Evolutionary conservation across 23 tunicate species (phyloP).

Genomic region (Clavelina lepadiformis): DNA sequence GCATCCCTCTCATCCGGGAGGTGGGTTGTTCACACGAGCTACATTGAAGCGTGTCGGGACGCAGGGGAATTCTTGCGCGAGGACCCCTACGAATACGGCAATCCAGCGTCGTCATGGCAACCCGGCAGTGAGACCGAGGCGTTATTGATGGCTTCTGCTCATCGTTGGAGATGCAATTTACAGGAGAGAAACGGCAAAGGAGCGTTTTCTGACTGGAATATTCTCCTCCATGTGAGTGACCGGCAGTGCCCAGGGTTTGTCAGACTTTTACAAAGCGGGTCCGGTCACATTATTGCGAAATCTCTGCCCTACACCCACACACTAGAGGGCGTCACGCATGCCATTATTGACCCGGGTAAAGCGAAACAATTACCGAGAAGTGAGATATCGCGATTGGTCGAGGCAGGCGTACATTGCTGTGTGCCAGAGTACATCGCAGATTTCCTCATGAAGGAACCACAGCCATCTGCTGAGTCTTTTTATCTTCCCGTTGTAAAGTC

Average conservation of each 20-base stretch:
- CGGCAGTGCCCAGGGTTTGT: conserved; percentile 58
- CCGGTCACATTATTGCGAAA: conserved; percentile 35
- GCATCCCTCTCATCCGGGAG: conserved; percentile 69
- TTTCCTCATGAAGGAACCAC: conserved; percentile 49
- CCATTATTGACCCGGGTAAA: conserved; percentile 45
- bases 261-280: conserved; percentile 60
- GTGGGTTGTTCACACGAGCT: conserved; percentile 55
- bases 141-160: conserved; percentile 31
- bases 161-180: conserved; percentile 57
- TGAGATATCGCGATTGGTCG: conserved; percentile 10
- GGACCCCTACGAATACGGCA: conserved; percentile 61
- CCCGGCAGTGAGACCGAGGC: conserved; percentile 30
- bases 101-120: conserved; percentile 22
- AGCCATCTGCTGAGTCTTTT: conserved; percentile 11
- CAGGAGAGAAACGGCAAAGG: conserved; percentile 24
- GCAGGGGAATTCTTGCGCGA: conserved; percentile 58
- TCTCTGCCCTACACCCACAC: conserved; percentile 36
- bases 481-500: conserved; percentile 31
- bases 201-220: conserved; percentile 64
- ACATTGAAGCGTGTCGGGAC: conserved; percentile 61
- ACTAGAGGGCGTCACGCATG: conserved; percentile 51
- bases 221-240: conserved; percentile 41
- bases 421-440: conserved; percentile 53
- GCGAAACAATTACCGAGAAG: conserved; percentile 18
- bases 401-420: conserved; percentile 53